Evolutionary conservation across 2,797 vertebrate species (phyloP).

Genomic region (Rallus crepitans): DNA sequence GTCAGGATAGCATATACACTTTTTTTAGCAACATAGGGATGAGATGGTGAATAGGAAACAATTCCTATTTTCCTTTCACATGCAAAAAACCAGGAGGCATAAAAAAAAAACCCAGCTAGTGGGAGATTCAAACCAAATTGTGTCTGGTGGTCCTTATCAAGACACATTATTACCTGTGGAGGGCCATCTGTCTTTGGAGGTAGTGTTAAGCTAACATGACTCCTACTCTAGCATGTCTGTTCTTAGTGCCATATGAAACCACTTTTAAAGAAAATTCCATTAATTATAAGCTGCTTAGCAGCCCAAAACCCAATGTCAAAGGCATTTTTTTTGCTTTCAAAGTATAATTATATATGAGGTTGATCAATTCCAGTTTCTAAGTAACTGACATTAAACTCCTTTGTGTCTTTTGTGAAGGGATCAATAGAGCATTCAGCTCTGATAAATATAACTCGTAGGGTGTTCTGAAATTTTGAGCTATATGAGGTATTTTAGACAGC

Average conservation of each 20-base stretch:
- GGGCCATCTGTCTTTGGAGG: not conserved
- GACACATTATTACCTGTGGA: not conserved
- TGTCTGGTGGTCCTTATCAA: not conserved
- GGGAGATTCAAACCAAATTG: not conserved
- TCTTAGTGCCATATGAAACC: not conserved
- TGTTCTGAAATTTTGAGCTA: not conserved
- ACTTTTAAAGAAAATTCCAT: not conserved
- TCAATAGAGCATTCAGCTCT: not conserved
- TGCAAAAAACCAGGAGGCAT: not conserved
- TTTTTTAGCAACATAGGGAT: not conserved
- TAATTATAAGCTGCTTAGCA: not conserved
- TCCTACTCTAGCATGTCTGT: not conserved
- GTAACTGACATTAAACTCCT: conserved; percentile 19
- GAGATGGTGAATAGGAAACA: not conserved
- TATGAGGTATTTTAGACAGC: not conserved
- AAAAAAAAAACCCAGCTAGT: not conserved
- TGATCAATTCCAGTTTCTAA: not conserved
- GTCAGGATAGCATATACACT: not conserved
- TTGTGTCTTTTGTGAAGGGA: not conserved
- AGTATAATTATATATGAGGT: not conserved
- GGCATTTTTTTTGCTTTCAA: not conserved
- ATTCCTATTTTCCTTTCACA: not conserved
- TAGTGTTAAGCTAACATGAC: not conserved
- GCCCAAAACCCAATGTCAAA: not conserved
- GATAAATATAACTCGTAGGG: not conserved